Conservation (phyloP, 2,888 invertebrate species). For the Acronicta psi region DNA sequence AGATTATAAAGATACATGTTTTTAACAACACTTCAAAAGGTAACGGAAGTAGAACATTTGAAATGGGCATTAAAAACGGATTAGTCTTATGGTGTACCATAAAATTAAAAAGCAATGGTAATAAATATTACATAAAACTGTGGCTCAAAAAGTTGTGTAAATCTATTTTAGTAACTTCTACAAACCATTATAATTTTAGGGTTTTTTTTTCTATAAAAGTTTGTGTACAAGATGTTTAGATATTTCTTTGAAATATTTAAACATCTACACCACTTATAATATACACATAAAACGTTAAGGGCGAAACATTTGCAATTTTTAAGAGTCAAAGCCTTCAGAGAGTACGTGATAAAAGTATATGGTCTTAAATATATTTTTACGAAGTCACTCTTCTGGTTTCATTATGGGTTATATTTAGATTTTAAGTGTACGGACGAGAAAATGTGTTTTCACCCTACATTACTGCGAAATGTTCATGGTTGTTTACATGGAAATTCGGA, state of each 20-base stretch:
- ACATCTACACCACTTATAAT: slow-evolving; percentile 71
- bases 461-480: slow-evolving; percentile 31
- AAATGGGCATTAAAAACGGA: slow-evolving; percentile 53
- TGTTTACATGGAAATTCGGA: neutral
- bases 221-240: slow-evolving; percentile 21
- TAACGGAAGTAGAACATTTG: slow-evolving; percentile 33
- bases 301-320: slow-evolving; percentile 67
- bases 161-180: slow-evolving; percentile 59
- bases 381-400: slow-evolving; percentile 56
- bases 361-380: slow-evolving; percentile 62
- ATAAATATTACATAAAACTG: slow-evolving; percentile 60
- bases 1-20: slow-evolving; percentile 24
- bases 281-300: slow-evolving; percentile 66
- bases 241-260: slow-evolving; percentile 8
- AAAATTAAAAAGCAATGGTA: slow-evolving; percentile 69
- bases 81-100: slow-evolving; percentile 61
- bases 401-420: slow-evolving; percentile 59
- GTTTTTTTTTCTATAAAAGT: slow-evolving; percentile 38
- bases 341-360: slow-evolving; percentile 69
- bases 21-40: slow-evolving; percentile 27
- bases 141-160: slow-evolving; percentile 46
- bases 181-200: slow-evolving; percentile 33
- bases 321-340: slow-evolving; percentile 59
- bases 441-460: slow-evolving; percentile 42
- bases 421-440: slow-evolving; percentile 46